Conservation (phyloP, 2,113 vertebrate species). For the Lophura nycthemera region DNA sequence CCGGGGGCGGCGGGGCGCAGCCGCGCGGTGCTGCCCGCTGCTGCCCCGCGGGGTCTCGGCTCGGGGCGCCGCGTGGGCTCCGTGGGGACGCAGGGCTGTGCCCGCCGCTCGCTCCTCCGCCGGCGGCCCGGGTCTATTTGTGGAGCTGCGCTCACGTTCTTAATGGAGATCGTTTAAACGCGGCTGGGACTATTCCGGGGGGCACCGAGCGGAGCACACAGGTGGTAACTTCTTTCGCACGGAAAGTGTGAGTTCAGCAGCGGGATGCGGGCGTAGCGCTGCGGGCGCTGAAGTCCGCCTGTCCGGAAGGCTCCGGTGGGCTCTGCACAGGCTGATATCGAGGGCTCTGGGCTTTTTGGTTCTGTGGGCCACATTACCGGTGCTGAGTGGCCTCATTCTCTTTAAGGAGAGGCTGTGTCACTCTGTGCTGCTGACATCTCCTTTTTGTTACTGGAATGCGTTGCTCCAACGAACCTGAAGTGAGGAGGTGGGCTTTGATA, state of each 20-base stretch:
- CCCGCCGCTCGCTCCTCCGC: neutral
- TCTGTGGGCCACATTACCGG: rapidly evolving
- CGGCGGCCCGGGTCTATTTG: neutral
- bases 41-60: too few relatives aligned
- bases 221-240: neutral
- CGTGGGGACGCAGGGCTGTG: neutral
- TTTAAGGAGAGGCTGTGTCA: neutral
- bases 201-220: neutral
- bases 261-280: rapidly evolving
- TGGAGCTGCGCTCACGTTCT: neutral
- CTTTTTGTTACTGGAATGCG: rapidly evolving
- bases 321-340: rapidly evolving
- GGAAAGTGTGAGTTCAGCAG: neutral
- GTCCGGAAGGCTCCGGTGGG: neutral
- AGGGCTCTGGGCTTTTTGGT: rapidly evolving
- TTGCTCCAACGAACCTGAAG: rapidly evolving
- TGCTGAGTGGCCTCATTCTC: rapidly evolving
- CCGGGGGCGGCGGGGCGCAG: neutral
- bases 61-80: neutral
- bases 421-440: rapidly evolving
- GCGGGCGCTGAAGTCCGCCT: rapidly evolving
- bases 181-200: neutral
- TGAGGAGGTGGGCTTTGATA: rapidly evolving
- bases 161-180: neutral
- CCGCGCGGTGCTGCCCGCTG: too few relatives aligned